These are phyloP conservation scores for Neosilurus mollespiculum DNA, from an alignment of 2,797 vertebrate genomes.

Conservation along the genomic window DNA sequence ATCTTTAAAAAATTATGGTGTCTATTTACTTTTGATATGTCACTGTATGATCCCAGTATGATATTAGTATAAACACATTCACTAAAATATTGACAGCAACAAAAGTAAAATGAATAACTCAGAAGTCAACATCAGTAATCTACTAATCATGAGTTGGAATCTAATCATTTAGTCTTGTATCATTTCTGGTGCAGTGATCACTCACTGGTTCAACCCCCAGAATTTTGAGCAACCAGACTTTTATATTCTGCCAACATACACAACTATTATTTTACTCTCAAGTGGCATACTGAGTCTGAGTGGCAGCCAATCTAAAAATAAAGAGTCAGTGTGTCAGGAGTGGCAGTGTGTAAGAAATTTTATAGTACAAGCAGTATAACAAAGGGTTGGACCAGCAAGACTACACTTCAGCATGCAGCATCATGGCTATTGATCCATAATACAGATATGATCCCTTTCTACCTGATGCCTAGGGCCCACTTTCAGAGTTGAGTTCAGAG, in stretches of 20 bases:
- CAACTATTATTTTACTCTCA: slow-evolving; percentile 4
- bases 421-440: slow-evolving; percentile 6
- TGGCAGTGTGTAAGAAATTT: not conserved
- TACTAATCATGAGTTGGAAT: not conserved
- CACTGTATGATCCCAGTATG: not conserved
- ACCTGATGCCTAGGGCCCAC: not conserved
- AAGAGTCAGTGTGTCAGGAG: too few relatives aligned
- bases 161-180: not conserved
- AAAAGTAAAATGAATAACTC: not conserved
- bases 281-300: not conserved
- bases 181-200: not conserved
- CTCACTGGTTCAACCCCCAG: not conserved
- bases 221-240: not conserved
- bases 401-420: not conserved
- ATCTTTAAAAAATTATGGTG: too few relatives aligned
- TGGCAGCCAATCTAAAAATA: slow-evolving; percentile 19
- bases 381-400: not conserved
- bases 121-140: not conserved
- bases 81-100: not conserved
- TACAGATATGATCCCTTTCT: not conserved
- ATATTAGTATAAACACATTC: not conserved
- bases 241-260: not conserved
- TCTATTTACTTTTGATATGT: too few relatives aligned
- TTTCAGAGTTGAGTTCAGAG: not conserved
- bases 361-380: too few relatives aligned